Conservation (phyloP, 2,888 invertebrate species). For the Dasysyrphus tricinctus region DNA sequence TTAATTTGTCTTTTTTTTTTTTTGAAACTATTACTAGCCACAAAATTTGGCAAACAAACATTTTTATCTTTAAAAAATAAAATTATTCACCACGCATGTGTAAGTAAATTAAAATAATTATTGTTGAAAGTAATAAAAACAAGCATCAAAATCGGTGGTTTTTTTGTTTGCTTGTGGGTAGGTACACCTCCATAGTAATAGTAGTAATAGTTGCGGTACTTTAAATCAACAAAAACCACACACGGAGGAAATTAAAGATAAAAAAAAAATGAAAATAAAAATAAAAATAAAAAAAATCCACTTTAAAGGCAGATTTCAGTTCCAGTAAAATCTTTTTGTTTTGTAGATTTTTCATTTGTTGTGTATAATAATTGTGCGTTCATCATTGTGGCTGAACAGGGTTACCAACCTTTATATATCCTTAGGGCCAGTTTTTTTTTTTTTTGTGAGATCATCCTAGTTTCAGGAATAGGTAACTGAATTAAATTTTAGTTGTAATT, state of each 20-base stretch:
- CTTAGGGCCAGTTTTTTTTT: too few species aligned
- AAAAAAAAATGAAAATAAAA: too few species aligned
- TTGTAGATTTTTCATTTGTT: background rate
- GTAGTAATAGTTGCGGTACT: constrained; percentile 60
- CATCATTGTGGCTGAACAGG: constrained; percentile 2
- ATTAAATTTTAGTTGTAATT: too few species aligned
- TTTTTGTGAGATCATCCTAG: too few species aligned
- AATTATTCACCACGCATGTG: constrained; percentile 43
- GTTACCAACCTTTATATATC: background rate
- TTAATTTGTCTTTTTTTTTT: constrained; percentile 28
- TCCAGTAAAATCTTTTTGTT: constrained; percentile 44
- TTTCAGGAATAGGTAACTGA: too few species aligned
- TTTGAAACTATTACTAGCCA: background rate
- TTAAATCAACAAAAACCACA: constrained; percentile 53
- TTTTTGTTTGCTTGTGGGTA: constrained; percentile 26
- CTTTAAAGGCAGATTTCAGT: constrained; percentile 14
- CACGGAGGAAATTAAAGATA: constrained; percentile 2
- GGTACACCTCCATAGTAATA: constrained; percentile 59
- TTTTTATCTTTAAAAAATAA: constrained; percentile 1
- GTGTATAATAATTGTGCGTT: constrained; percentile 39
- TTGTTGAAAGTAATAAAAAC: constrained; percentile 37
- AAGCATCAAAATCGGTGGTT: constrained; percentile 3
- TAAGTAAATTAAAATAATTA: constrained; percentile 55
- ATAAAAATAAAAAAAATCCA: constrained; percentile 7
- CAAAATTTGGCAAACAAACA: constrained; percentile 49